Evolutionary conservation across 1,140 invertebrate species (phyloP).

Genomic region (Galendromus occidentalis): DNA sequence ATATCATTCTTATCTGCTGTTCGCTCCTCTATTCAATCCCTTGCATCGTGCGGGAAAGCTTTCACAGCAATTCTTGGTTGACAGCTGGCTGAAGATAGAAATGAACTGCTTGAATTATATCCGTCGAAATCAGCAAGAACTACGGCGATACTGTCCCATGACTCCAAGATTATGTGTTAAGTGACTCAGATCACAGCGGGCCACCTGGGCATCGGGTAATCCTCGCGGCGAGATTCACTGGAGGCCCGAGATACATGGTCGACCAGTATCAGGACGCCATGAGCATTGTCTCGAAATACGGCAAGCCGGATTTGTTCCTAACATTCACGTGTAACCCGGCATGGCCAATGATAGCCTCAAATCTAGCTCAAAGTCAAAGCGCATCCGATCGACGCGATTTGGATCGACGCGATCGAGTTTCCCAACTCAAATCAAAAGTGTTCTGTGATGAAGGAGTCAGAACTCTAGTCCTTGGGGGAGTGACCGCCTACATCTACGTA

Average conservation of each 20-base stretch:
- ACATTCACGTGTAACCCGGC: constrained; percentile 24
- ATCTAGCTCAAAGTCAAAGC: constrained; percentile 15
- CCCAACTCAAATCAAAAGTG: constrained; percentile 11
- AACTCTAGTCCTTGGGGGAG: not conserved
- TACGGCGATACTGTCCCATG: not conserved
- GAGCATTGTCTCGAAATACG: constrained; percentile 15
- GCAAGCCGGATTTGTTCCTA: constrained; percentile 19
- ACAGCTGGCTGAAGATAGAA: no score
- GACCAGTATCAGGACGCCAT: constrained; percentile 17
- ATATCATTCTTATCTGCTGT: no score
- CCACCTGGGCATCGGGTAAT: not conserved
- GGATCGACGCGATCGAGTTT: constrained; percentile 17
- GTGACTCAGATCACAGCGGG: not conserved
- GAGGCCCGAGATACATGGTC: constrained; percentile 20
- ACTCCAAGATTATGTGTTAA: not conserved
- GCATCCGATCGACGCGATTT: constrained; percentile 19
- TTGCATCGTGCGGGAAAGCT: no score
- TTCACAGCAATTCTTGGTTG: no score
- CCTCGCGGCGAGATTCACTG: constrained; percentile 16
- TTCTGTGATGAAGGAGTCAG: not conserved
- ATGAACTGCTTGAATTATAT: no score
- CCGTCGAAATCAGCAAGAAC: no score
- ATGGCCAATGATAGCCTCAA: constrained; percentile 21
- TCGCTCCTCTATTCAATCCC: no score
- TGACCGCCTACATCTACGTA: constrained; percentile 16